Conservation (phyloP, 2,113 vertebrate genomes). For the Rousettus leschenaultii region DNA sequence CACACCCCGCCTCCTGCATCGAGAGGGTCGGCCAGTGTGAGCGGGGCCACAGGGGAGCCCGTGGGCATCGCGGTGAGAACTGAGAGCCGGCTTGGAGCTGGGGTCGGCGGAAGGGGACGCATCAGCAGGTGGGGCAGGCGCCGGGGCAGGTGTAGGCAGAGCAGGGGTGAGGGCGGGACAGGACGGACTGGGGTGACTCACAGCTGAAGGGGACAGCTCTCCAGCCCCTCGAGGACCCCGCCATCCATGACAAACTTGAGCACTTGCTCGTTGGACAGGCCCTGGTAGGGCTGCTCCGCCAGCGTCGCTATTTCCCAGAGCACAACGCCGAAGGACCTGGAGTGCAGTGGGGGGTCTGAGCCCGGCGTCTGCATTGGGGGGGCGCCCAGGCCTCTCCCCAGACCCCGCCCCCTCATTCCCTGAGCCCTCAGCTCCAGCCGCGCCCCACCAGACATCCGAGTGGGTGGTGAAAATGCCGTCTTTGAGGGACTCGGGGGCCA, state of each 20-base stretch:
- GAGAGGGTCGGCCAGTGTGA: not conserved
- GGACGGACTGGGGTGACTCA: slow-evolving; percentile 70
- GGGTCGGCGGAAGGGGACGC: not conserved
- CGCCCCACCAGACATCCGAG: slow-evolving; percentile 84
- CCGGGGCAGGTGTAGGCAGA: not conserved
- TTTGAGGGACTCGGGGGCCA: slow-evolving; percentile 87
- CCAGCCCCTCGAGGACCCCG: slow-evolving; percentile 79
- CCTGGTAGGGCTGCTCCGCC: slow-evolving; percentile 88
- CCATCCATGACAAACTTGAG: slow-evolving; percentile 86
- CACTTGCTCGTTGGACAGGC: slow-evolving; percentile 88
- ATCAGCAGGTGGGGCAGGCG: not conserved
- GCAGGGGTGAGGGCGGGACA: not conserved
- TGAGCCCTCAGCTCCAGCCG: not conserved
- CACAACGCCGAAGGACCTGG: slow-evolving; percentile 87
- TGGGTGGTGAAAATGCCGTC: slow-evolving; percentile 87
- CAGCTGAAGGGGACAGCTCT: slow-evolving; percentile 82
- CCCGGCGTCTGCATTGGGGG: not conserved
- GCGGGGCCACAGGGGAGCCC: not conserved
- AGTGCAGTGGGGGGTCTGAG: rapidly evolving
- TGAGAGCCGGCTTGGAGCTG: not conserved
- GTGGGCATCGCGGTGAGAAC: not conserved
- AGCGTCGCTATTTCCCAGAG: slow-evolving; percentile 87
- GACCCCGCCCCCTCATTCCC: not conserved
- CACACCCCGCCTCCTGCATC: not conserved
- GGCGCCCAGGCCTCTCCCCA: not conserved